Evolutionary conservation across 30 jellyfish, hydroid and myxozoan genomes (phyloP), one percentile per base, ranked within the genome.

Genomic region (Nemopilema nomurai): DNA sequence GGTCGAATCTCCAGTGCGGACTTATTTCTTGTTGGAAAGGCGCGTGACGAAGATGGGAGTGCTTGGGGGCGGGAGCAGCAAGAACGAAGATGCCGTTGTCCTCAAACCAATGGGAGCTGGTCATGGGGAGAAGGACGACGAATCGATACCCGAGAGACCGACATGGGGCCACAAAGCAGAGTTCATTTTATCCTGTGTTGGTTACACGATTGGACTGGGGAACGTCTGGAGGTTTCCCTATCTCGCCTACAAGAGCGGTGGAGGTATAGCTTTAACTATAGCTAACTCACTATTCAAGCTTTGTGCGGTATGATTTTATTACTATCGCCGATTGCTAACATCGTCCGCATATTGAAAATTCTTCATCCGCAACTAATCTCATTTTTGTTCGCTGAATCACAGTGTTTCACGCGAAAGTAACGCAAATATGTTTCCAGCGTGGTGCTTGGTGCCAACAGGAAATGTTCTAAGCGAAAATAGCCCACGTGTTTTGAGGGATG

Each of bases 201-300:
- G 98, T 1, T 91, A 91, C 51, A 91, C 95, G 29, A 95, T 91
- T 62, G 98, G 98, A 4, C 84, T 91, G 28, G 98, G 98, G 63
- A 91, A 91, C 65, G 95, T 91, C 0, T 91, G 98, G 98, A 70
- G 98, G 65, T 91, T 91, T 63, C 98, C 98, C 16, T 91, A 91
- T 57, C 82, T 91, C 80, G 98, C 98, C 22, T 91, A 85, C 87
- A 80, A 80, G 64, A 91, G 98, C 75, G 98, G 98, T 18, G 98
- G 98, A 18, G 98, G 98, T 91, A 64, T 62, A n/a, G n/a, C n/a
- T 41, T 3, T 41, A 41, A 13, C 57, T 41, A 3, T 41, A 3
- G 6, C 57, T 6, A 3, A 41, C 57, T 3, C 57, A 3, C 6
- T 41, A 41, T 41, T 41, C n/a, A n/a, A n/a, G n/a, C n/a, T n/a